These are phyloP conservation scores for Neomorphus geoffroyi DNA, from an alignment of 2,797 vertebrate species.

Conservation along the genomic window DNA sequence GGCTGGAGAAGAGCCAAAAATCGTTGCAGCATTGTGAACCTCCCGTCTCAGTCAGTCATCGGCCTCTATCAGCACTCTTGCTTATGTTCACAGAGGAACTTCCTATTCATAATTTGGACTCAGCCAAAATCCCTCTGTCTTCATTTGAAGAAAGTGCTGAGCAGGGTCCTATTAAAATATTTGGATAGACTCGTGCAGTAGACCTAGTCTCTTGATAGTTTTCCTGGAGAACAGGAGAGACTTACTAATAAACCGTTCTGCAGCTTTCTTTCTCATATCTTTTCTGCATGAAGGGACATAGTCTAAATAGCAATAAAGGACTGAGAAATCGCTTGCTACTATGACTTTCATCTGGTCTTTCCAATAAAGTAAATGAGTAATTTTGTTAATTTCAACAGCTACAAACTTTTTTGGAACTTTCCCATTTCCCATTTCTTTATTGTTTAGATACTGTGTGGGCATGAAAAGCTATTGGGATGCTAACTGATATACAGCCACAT, in stretches of 20 bases:
- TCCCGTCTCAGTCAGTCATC: constrained; percentile 72
- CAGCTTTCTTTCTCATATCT: neutral
- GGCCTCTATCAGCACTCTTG: constrained; percentile 65
- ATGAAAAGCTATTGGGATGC: neutral
- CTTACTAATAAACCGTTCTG: constrained; percentile 12
- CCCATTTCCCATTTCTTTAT: constrained; percentile 10
- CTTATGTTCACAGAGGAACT: constrained; percentile 46
- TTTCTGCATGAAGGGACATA: neutral
- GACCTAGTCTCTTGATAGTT: constrained; percentile 24
- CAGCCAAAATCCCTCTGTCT: constrained; percentile 42
- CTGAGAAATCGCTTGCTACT: constrained; percentile 11
- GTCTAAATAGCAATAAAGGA: constrained; percentile 8
- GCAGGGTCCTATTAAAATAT: constrained; percentile 33
- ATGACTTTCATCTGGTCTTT: constrained; percentile 13
- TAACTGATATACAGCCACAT: neutral
- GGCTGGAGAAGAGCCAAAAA: constrained; percentile 74
- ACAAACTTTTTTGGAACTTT: constrained; percentile 17
- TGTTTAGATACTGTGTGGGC: neutral
- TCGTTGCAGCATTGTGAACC: constrained; percentile 63
- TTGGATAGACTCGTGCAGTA: constrained; percentile 17
- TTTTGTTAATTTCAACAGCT: constrained; percentile 50
- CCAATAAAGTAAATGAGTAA: neutral
- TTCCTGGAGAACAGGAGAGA: constrained; percentile 12
- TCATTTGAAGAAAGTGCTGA: constrained; percentile 59
- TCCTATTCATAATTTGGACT: constrained; percentile 58